These are phyloP conservation scores for Gymnogyps californianus DNA, from an alignment of 2,113 vertebrate species.

Conservation along the genomic window DNA sequence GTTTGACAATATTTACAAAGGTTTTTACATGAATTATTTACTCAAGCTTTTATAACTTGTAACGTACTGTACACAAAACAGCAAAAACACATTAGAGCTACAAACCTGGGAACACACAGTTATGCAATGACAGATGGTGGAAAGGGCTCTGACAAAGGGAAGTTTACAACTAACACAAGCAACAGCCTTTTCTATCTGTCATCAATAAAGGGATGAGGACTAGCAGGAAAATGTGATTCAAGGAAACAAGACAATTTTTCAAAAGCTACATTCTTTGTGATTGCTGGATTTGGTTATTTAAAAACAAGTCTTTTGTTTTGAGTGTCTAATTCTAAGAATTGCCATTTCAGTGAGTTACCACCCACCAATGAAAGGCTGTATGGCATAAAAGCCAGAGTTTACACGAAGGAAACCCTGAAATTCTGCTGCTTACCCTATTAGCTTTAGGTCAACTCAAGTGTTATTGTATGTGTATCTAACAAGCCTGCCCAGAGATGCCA, in stretches of 20 bases:
- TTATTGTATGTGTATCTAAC: neutral
- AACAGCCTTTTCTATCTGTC: slow-evolving; percentile 50
- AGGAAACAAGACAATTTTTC: slow-evolving; percentile 38
- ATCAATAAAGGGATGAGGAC: slow-evolving; percentile 45
- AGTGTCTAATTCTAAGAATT: slow-evolving; percentile 40
- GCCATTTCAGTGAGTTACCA: slow-evolving; percentile 9
- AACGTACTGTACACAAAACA: slow-evolving; percentile 69
- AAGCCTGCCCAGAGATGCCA: neutral
- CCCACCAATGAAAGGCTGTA: neutral
- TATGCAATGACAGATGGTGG: slow-evolving; percentile 64
- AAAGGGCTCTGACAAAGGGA: slow-evolving; percentile 55
- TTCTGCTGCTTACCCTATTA: neutral
- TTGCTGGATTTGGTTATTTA: slow-evolving; percentile 49
- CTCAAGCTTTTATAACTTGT: slow-evolving; percentile 70
- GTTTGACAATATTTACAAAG: slow-evolving; percentile 83
- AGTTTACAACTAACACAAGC: slow-evolving; percentile 44
- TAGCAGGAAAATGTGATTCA: slow-evolving; percentile 57
- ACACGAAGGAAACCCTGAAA: neutral
- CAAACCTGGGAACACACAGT: slow-evolving; percentile 61
- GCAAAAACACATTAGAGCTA: slow-evolving; percentile 54
- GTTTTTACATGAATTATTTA: slow-evolving; percentile 87
- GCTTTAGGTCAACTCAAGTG: neutral
- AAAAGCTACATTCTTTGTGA: slow-evolving; percentile 47
- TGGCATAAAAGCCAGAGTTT: neutral
- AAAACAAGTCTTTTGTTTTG: slow-evolving; percentile 40